These are phyloP conservation scores for Fregata magnificens DNA, from an alignment of 2,113 vertebrate species.

Conservation along the genomic window DNA sequence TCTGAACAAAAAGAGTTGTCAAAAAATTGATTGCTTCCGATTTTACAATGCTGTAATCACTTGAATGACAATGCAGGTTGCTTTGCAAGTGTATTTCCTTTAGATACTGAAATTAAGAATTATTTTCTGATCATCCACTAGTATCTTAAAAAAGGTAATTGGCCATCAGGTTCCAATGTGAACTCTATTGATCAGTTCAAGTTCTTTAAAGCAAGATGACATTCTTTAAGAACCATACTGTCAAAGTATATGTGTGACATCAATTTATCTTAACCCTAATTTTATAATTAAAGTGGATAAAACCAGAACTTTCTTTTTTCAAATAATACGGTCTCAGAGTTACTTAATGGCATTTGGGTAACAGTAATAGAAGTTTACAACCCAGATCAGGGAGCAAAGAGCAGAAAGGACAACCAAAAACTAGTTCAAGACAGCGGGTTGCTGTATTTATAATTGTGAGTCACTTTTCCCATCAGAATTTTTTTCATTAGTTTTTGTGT, in stretches of 20 bases:
- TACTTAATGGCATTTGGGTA: neutral
- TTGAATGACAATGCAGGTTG: neutral
- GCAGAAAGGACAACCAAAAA: neutral
- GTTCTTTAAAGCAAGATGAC: neutral
- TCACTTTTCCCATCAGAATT: neutral
- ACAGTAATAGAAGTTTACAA: neutral
- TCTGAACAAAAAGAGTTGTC: neutral
- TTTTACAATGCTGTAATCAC: neutral
- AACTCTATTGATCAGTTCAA: neutral
- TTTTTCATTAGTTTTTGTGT: neutral
- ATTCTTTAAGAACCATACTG: neutral
- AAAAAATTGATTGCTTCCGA: neutral
- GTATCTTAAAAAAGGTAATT: neutral
- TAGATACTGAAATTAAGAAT: neutral
- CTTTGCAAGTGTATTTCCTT: neutral
- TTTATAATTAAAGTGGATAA: neutral
- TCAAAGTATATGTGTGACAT: neutral
- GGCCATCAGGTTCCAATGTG: neutral
- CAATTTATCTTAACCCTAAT: neutral
- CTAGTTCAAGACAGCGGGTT: accelerated
- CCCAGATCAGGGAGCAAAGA: neutral
- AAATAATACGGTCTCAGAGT: neutral
- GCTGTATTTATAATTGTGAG: neutral
- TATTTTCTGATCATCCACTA: neutral
- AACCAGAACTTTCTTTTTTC: neutral